Conservation (phyloP, 1,140 invertebrate species). For the Anadara kagoshimensis region DNA sequence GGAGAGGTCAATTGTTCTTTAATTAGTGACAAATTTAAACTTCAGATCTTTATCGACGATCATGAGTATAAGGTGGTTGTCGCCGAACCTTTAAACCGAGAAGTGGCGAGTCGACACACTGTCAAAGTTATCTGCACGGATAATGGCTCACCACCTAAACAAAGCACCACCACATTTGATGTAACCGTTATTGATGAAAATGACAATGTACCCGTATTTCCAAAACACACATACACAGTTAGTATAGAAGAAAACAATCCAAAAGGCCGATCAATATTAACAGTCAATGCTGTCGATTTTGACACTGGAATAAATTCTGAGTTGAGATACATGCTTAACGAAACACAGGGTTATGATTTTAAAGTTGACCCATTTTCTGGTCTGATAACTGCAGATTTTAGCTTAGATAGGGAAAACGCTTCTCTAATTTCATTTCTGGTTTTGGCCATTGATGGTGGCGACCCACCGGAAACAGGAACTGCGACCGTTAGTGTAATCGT, state of each 20-base stretch:
- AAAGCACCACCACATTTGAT: conserved; percentile 89
- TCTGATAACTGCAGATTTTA: conserved; percentile 40
- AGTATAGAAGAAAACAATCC: conserved; percentile 57
- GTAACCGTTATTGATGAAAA: conserved; percentile 94
- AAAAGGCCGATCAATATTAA: conserved; percentile 87
- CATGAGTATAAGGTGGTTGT: conserved; percentile 58
- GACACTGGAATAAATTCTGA: conserved; percentile 90
- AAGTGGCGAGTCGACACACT: conserved; percentile 31
- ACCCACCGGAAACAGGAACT: conserved; percentile 83
- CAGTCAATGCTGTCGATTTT: conserved; percentile 87
- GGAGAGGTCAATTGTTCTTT: conserved; percentile 56
- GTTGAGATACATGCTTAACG: conserved; percentile 56
- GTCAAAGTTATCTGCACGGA: conserved; percentile 72
- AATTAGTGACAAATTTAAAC: conserved; percentile 39
- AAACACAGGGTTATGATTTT: conserved; percentile 21
- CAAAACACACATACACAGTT: conserved; percentile 18
- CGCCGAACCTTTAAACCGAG: conserved; percentile 45
- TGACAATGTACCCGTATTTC: conserved; percentile 89
- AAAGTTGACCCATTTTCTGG: conserved; percentile 44
- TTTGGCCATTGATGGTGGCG: conserved; percentile 75
- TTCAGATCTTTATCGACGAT: conserved; percentile 42
- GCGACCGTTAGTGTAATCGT: conserved; percentile 91
- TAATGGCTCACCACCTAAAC: conserved; percentile 83
- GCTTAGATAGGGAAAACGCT: conserved; percentile 50
- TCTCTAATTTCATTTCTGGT: conserved; percentile 83